A percentile compares a stretch with the other conserved stretches of the same genome.
Conservation (phyloP, 2,888 invertebrate genomes). For the Therioaphis trifolii region DNA sequence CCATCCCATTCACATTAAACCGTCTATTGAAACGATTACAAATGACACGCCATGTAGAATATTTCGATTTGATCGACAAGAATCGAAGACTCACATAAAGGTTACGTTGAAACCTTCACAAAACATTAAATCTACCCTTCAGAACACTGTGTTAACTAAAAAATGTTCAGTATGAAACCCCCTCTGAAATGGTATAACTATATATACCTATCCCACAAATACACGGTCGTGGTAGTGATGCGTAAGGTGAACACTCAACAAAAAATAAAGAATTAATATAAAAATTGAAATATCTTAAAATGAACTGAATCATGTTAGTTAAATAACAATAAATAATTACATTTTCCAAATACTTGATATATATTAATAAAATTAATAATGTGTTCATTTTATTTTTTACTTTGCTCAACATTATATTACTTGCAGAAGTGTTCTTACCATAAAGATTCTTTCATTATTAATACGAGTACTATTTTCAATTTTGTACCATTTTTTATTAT, state of each 20-base stretch:
- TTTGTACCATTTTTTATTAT: no score
- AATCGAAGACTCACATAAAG: background rate
- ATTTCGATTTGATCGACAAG: constrained; percentile 30
- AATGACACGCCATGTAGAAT: constrained; percentile 3
- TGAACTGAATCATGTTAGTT: no score
- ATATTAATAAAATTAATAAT: no score
- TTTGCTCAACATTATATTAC: no score
- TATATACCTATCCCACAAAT: background rate
- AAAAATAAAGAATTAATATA: background rate
- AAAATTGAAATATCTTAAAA: no score
- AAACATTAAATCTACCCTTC: background rate
- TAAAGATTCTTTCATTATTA: no score
- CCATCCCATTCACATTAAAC: background rate
- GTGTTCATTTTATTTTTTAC: no score
- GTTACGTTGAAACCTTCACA: constrained; percentile 22
- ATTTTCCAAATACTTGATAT: no score
- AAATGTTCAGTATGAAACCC: background rate
- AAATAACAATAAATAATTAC: no score
- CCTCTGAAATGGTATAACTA: background rate
- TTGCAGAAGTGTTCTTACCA: no score
- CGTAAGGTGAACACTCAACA: background rate
- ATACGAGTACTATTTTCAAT: no score
- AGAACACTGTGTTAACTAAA: background rate
- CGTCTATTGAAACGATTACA: constrained; percentile 29
- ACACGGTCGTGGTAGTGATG: no score